These are phyloP conservation scores for Sarcophaga bullata DNA, from an alignment of 1,140 invertebrate genomes.

Conservation along the genomic window DNA sequence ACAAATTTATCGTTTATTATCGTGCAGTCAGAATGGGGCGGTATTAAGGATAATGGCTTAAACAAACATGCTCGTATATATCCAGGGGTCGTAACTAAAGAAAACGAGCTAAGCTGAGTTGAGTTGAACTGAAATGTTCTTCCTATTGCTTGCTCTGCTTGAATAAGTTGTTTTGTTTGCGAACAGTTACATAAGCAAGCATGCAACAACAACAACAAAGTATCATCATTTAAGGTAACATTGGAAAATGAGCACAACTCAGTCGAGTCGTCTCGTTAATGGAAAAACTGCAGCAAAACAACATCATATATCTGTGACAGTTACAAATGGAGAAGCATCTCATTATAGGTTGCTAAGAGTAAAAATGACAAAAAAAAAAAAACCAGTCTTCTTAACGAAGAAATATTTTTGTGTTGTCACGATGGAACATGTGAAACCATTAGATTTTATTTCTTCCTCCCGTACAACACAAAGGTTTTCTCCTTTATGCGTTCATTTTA, in stretches of 20 bases:
- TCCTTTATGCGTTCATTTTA: not conserved
- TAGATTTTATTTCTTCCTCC: constrained; percentile 15
- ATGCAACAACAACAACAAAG: not conserved
- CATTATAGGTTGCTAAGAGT: not conserved
- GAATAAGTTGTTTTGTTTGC: not conserved
- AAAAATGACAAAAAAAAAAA: too few species aligned
- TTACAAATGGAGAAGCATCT: constrained; percentile 7
- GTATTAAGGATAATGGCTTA: constrained; percentile 17
- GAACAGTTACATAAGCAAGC: not conserved
- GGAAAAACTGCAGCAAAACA: constrained; percentile 5
- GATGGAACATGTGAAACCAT: not conserved
- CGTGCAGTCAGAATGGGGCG: not conserved
- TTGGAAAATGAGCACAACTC: too few species aligned
- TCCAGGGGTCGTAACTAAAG: not conserved
- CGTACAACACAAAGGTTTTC: not conserved
- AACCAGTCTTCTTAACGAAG: not conserved
- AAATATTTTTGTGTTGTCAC: not conserved
- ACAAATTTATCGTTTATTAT: constrained; percentile 19
- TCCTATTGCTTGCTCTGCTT: not conserved
- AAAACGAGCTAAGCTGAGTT: too few species aligned
- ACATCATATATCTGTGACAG: not conserved
- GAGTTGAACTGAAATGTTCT: not conserved
- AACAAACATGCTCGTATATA: not conserved
- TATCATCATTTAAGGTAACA: too few species aligned
- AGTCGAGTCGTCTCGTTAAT: not conserved